Evolutionary conservation across 1,140 invertebrate species (phyloP).

Genomic region (Arctopsyche grandis): DNA sequence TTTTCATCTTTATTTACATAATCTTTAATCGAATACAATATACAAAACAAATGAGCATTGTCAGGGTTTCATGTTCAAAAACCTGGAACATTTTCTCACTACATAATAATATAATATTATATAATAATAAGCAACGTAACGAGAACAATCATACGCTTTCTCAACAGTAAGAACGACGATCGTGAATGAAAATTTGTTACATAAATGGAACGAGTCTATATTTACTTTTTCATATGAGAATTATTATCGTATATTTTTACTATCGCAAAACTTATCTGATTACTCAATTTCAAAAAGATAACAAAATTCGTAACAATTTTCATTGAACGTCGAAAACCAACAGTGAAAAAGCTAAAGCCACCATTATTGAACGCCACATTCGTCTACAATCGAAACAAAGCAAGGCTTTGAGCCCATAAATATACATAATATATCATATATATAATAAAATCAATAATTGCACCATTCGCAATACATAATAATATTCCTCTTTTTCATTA

Average conservation of each 20-base stretch:
- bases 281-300: background rate
- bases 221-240: too few species aligned
- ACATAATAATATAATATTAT: constrained; percentile 1
- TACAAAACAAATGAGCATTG: constrained; percentile 49
- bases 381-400: constrained; percentile 26
- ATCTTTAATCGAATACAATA: constrained; percentile 46
- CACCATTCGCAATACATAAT: constrained; percentile 40
- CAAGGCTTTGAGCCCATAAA: constrained; percentile 35
- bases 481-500: constrained; percentile 14
- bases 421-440: constrained; percentile 30
- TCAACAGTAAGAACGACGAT: background rate
- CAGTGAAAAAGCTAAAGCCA: constrained; percentile 29
- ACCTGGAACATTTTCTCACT: constrained; percentile 36
- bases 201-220: background rate
- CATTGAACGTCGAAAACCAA: background rate
- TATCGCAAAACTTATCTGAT: too few species aligned
- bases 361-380: constrained; percentile 23
- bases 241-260: too few species aligned
- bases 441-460: constrained; percentile 30
- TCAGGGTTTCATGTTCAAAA: constrained; percentile 35
- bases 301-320: background rate
- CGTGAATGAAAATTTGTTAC: background rate
- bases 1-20: constrained; percentile 51
- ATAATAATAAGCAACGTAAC: constrained; percentile 42
- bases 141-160: constrained; percentile 36